Base-by-base conservation (phyloP, 2,113 vertebrate genomes). In the Collichthys lucidus region DNA sequence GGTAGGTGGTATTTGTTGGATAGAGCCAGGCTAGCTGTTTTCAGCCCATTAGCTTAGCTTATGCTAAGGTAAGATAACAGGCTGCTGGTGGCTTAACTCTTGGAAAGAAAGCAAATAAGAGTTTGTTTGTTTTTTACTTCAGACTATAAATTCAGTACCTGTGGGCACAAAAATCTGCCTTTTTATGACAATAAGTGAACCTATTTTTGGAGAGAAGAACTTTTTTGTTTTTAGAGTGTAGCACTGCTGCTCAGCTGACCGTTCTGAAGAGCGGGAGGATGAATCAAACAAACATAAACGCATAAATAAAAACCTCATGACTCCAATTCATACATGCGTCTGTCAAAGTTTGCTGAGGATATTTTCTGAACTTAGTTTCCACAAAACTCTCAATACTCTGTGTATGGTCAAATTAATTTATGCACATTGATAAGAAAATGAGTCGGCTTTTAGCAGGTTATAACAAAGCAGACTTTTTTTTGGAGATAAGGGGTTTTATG, bases 191-290 rank as follows among this genome's bases (percentile, higher is more conserved):
- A 35, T 44, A 8, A 29, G 40, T 19, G 29, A 44, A 11, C 8
- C 15, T 40, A 0, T 26, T 42, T 70, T 55, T 22, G 9, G 4
- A 2, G 11, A 17, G 17, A 72, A 44, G 1, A 75, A 8, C 16
- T 63, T 77, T n/a, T 80, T 86, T 76, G 60, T 77, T 91, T 85
- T 79, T 4, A 50, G 74, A 88, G 84, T 88, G 81, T 44, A 60
- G 24, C 52, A 0, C 65, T 87, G 87, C 78, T 69, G 47, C 31
- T 74, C 55, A 42, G 64, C 72, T 72, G 77, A 56, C 29, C 16
- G 1, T 44, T 86, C 84, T 86, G 88, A 24, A 79, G 79, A 79
- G 35, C 79, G 12, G 67, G 19, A 88, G 67, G 68, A 74, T 0
- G 24, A 70, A 69, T 14, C 47, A 35, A 63, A n/a, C 17, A 17